Conservation (phyloP, 2,888 invertebrate genomes). For the Philereme vetulata region DNA sequence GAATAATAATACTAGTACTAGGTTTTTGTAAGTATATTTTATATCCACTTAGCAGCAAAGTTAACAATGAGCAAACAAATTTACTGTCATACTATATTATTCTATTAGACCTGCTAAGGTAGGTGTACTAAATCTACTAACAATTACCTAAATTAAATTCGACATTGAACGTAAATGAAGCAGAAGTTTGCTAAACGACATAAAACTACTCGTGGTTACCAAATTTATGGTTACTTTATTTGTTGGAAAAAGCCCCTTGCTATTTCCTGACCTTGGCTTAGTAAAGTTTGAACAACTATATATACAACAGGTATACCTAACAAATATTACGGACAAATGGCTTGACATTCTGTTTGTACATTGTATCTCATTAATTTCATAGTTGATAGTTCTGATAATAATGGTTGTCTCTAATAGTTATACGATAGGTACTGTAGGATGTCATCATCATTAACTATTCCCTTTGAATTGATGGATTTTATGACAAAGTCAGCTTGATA, state of each 20-base stretch:
- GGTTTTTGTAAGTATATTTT: too few species aligned
- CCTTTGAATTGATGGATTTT: neutral
- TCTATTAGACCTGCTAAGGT: slow-evolving; percentile 24
- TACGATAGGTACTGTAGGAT: neutral
- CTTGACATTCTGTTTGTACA: slow-evolving; percentile 2
- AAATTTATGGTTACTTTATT: slow-evolving; percentile 47
- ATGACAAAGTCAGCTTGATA: too few species aligned
- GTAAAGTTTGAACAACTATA: slow-evolving; percentile 24
- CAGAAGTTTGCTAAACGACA: slow-evolving; percentile 55
- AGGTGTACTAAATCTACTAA: slow-evolving; percentile 35
- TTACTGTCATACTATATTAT: slow-evolving; percentile 3
- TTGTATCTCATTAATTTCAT: neutral
- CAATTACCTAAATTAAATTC: slow-evolving; percentile 34
- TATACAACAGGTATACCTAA: neutral
- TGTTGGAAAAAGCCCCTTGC: slow-evolving; percentile 47
- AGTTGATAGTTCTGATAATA: neutral
- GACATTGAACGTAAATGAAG: slow-evolving; percentile 36
- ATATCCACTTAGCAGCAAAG: neutral
- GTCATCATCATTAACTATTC: neutral
- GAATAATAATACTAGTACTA: too few species aligned
- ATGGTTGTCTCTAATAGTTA: neutral
- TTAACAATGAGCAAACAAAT: neutral
- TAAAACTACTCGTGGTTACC: slow-evolving; percentile 43
- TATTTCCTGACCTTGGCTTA: slow-evolving; percentile 39
- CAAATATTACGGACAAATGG: neutral